Evolutionary conservation across 1,140 invertebrate genomes (phyloP), one percentile per base, ranked within the genome.

Genomic region (Oppia nitens): DNA sequence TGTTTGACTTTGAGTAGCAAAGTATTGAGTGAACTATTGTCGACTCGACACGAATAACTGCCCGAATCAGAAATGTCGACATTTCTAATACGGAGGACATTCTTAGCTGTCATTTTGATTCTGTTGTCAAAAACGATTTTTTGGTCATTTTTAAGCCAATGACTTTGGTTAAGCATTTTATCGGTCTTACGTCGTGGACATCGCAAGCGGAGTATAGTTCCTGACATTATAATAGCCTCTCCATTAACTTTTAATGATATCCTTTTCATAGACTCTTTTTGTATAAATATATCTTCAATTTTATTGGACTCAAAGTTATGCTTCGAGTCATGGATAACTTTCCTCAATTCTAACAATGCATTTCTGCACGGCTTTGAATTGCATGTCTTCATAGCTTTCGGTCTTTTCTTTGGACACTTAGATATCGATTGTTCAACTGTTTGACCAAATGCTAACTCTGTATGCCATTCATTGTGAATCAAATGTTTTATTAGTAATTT

Each of bases 151-250:
- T 62, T 64, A 12, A 29, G 59, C 65, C 65, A 66, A 6, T 50
- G 14, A 2, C 23, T 12, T n/a, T 24, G 17, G 4, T 81, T 81
- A 0, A 79, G 80, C 60, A 82, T 83, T 9, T 77, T 17, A 32
- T 32, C 20, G 27, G 47, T 45, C 12, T 48, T 21, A 76, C 54
- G 87, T 72, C 28, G 40, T 2, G 87, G 87, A 68, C 88, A 93
- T 67, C 87, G 84, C 60, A 93, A 87, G 71, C 89, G 90, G 50
- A 93, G 77, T 66, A 83, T 83, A 0, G 85, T 87, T 45, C 87
- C 87, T 63, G 81, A 79, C 71, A 85, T 90, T 29, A 93, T 81
- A 0, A 81, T 82, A 0, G 87, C 88, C 4, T 80, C 80, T 0
- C 87, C 87, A 0, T 86, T 87, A 6, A 92, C 83, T 48, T 66